Evolutionary conservation across 2,888 invertebrate genomes (phyloP).

Genomic region (Branchellion lobata): DNA sequence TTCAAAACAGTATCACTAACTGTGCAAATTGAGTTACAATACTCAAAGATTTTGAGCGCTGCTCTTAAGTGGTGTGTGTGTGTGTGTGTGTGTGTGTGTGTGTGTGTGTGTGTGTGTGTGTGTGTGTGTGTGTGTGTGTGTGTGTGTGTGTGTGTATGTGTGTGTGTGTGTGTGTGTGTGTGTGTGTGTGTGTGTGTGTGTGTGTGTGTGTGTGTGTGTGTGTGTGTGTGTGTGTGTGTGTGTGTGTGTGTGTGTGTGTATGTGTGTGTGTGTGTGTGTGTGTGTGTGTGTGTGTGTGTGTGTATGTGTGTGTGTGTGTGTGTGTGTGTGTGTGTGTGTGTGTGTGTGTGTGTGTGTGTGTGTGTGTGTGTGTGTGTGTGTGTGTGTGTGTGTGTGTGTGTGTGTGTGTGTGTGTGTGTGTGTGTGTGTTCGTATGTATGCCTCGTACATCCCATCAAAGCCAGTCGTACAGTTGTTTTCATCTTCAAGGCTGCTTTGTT

Average conservation of each 20-base stretch:
- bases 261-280: conserved; percentile 19
- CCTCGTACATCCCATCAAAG: not conserved
- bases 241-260: conserved; percentile 22
- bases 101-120: conserved; percentile 12
- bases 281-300: conserved; percentile 3
- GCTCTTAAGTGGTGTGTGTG: conserved; percentile 89
- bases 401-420: not conserved
- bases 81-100: conserved; percentile 62
- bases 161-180: conserved; percentile 20
- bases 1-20: too few relatives aligned
- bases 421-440: not conserved
- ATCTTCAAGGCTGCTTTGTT: too few relatives aligned
- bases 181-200: conserved; percentile 15
- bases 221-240: conserved; percentile 23
- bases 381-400: not conserved
- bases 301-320: not conserved
- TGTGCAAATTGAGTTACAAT: too few relatives aligned
- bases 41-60: too few relatives aligned
- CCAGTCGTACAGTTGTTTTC: too few relatives aligned
- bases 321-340: not conserved
- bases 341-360: conserved; percentile 11
- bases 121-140: not conserved
- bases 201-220: conserved; percentile 23
- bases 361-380: conserved; percentile 11
- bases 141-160: not conserved